phyloP scores from a whole-genome alignment of 2,797 vertebrate species.

The Syndactyla subalaris region DNA sequence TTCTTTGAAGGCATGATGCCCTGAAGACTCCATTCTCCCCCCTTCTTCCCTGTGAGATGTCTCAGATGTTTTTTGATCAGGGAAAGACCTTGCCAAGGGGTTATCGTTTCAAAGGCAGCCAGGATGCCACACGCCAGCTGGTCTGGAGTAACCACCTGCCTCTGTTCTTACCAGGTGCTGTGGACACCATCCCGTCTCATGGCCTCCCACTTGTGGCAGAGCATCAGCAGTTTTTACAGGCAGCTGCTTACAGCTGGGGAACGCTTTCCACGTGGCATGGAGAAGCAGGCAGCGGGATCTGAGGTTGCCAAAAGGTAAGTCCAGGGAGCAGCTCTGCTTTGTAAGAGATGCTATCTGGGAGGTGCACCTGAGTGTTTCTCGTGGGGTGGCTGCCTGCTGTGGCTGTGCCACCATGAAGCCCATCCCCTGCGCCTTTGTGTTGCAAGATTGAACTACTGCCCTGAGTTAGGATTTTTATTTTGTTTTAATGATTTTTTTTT shows the following conservation, averaged over 20 bases:
- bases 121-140: background rate
- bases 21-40: background rate
- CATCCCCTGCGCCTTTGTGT: background rate
- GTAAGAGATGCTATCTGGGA: background rate
- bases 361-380: fast-evolving
- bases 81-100: background rate
- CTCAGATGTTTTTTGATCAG: background rate
- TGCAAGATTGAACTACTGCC: background rate
- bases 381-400: fast-evolving
- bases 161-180: background rate
- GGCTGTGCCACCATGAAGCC: fast-evolving
- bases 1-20: background rate
- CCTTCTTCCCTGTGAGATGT: background rate
- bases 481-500: fast-evolving
- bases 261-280: fast-evolving
- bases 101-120: background rate
- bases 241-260: background rate
- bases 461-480: background rate
- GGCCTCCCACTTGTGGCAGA: background rate
- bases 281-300: fast-evolving
- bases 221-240: background rate
- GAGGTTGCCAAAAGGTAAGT: background rate
- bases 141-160: background rate
- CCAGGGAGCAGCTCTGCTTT: background rate
- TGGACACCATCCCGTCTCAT: background rate